A percentile compares a stretch with the other conserved stretches of the same genome.
phyloP scores from a whole-genome alignment of 2,888 invertebrate species.

The Limnephilus lunatus region DNA sequence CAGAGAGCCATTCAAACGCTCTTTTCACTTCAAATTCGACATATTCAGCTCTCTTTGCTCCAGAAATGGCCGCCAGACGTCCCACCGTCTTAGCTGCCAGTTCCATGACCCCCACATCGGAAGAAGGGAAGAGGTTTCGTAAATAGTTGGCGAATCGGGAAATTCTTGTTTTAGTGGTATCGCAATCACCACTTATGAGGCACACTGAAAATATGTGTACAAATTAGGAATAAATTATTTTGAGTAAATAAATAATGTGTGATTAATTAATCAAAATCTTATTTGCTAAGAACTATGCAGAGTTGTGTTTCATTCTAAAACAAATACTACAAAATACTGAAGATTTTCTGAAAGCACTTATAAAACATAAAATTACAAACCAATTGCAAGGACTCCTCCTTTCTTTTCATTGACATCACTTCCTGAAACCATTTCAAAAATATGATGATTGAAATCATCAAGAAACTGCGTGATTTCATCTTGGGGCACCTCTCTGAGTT shows the following conservation, averaged over 20 bases:
- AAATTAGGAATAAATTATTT: not conserved
- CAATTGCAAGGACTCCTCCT: constrained; percentile 96
- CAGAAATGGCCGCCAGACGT: constrained; percentile 92
- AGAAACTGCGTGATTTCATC: constrained; percentile 94
- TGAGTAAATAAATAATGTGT: not conserved
- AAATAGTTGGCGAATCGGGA: constrained; percentile 96
- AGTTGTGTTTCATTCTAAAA: not conserved
- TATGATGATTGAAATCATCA: constrained; percentile 96
- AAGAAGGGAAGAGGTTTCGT: constrained; percentile 91
- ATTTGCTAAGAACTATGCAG: not conserved
- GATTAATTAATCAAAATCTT: not conserved
- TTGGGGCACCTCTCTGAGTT: constrained; percentile 90
- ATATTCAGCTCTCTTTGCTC: constrained; percentile 96
- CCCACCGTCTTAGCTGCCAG: constrained; percentile 97
- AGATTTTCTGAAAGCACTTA: not conserved
- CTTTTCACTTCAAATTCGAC: constrained; percentile 98
- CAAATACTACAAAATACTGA: not conserved
- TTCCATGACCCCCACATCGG: constrained; percentile 96
- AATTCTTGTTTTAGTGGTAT: constrained; percentile 92
- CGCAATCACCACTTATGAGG: constrained; percentile 94
- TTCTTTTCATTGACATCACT: constrained; percentile 95
- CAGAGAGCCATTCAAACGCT: constrained; percentile 96
- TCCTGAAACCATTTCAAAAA: constrained; percentile 97
- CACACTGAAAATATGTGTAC: constrained; percentile 80
- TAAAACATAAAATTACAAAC: constrained; percentile 72